Percentiles rank a stretch among this genome's conserved stretches.
These are phyloP conservation scores for Drosophila nr. perissopoda DNA, from an alignment of 2,888 invertebrate genomes.

Conservation along the genomic window DNA sequence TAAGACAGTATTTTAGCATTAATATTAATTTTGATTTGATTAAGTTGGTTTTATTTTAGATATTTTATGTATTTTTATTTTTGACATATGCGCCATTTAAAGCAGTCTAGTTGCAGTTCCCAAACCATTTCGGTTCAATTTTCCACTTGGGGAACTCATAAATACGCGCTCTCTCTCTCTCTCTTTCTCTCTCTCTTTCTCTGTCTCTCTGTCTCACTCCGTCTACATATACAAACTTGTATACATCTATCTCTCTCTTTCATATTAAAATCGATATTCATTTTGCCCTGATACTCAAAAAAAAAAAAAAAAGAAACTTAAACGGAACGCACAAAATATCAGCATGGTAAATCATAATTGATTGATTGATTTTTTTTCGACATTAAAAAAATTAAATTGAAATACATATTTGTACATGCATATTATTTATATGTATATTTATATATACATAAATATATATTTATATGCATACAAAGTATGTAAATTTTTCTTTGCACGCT, in stretches of 20 bases:
- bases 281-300: constrained; percentile 35
- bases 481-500: constrained; percentile 46
- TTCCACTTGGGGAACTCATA: constrained; percentile 17
- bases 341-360: constrained; percentile 75
- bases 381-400: constrained; percentile 31
- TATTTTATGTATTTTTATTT: constrained; percentile 14
- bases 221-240: constrained; percentile 11
- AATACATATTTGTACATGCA: constrained; percentile 24
- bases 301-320: background rate
- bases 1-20: background rate
- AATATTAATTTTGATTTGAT: background rate
- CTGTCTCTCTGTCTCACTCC: constrained; percentile 16
- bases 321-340: constrained; percentile 61
- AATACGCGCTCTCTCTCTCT: constrained; percentile 20
- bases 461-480: constrained; percentile 14
- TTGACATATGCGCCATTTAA: constrained; percentile 10
- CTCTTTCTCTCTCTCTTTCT: constrained; percentile 16
- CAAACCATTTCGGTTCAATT: constrained; percentile 12
- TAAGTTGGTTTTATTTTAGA: constrained; percentile 9
- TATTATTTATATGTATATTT: constrained; percentile 3
- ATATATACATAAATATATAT: constrained; percentile 15
- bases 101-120: constrained; percentile 18
- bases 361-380: constrained; percentile 50
- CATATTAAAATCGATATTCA: constrained; percentile 21
- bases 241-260: constrained; percentile 23